These are phyloP conservation scores for Stramonita haemastoma DNA, from an alignment of 2,888 invertebrate species.

Conservation along the genomic window DNA sequence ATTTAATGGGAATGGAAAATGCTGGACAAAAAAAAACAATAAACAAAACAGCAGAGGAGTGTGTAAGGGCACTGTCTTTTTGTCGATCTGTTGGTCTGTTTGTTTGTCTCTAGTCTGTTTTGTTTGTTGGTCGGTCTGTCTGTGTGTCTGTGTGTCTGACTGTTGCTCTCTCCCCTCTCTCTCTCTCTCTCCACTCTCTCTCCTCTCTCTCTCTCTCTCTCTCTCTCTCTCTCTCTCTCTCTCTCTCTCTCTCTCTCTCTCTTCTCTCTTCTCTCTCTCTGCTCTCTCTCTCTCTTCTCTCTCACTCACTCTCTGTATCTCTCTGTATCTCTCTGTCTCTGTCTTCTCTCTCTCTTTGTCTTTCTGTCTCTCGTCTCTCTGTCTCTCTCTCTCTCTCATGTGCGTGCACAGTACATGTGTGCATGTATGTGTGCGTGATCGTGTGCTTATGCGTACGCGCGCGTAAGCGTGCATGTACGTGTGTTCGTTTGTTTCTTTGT, in stretches of 20 bases:
- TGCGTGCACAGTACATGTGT: not conserved
- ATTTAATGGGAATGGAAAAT: no score
- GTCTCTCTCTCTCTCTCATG: no score
- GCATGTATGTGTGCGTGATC: not conserved
- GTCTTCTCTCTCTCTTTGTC: conserved; percentile 4
- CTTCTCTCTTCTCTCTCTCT: not conserved
- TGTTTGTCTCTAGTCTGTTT: not conserved
- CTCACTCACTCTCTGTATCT: conserved; percentile 8
- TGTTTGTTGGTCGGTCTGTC: not conserved
- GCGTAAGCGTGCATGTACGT: conserved; percentile 5
- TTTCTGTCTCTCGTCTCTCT: no score
- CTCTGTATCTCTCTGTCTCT: conserved; percentile 2
- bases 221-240: not conserved
- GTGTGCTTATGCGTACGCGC: not conserved
- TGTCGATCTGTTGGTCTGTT: not conserved
- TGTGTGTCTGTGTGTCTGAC: not conserved
- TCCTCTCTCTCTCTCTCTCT: conserved; percentile 11
- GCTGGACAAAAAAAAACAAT: no score
- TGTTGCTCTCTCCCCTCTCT: not conserved
- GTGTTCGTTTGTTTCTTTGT: not conserved
- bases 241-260: conserved; percentile 21
- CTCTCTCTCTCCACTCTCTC: not conserved
- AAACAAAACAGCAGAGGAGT: no score
- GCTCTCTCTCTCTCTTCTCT: not conserved
- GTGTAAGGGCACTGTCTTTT: no score